Base-by-base conservation (phyloP, 1,140 invertebrate genomes). In the Drosophila elegans region DNA sequence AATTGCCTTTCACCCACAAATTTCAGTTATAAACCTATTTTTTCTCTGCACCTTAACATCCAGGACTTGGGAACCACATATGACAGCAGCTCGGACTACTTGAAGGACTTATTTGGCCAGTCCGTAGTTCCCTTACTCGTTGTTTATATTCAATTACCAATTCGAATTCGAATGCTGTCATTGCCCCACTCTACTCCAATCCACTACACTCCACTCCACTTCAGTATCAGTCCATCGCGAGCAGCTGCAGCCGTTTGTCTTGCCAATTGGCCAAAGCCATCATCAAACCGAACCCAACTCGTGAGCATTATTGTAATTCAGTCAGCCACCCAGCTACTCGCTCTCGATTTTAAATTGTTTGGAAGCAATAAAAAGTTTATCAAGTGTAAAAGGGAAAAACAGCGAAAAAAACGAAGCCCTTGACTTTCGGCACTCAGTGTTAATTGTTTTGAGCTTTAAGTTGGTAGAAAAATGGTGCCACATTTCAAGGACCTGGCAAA, bases 281-380 rank as follows among this genome's bases (percentile, higher is more conserved):
- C 64, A 66, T 66, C 64, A 68, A 78, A 48, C 66, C 36, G 60
- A 63, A 61, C 36, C 52, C 56, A 48, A 36, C 34, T 29, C 29
- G 16, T 21, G 39, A 46, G 48, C 68, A 54, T 75, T 69, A 76
- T 74, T 77, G 60, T 74, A 68, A 82, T 75, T 90, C 67, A 69
- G 71, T 42, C 52, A 49, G 71, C 69, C 69, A 13, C 72, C 68
- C 82, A 80, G 69, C 27, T 27, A 64, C n/a, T 38, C 38, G 39
- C 41, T 29, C 46, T 66, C 61, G 46, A 44, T 75, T 86, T 90
- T 85, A 85, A 90, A 90, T 90, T 83, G 86, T 77, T 86, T 78
- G 86, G 82, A 90, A 90, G 77, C 78, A 76, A 90, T 90, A 90
- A 90, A 90, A 90, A 86, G 73, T 90, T 86, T 79, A 81, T 90